These are phyloP conservation scores for Leucophenga varia DNA, from an alignment of 1,140 invertebrate genomes.

Conservation along the genomic window DNA sequence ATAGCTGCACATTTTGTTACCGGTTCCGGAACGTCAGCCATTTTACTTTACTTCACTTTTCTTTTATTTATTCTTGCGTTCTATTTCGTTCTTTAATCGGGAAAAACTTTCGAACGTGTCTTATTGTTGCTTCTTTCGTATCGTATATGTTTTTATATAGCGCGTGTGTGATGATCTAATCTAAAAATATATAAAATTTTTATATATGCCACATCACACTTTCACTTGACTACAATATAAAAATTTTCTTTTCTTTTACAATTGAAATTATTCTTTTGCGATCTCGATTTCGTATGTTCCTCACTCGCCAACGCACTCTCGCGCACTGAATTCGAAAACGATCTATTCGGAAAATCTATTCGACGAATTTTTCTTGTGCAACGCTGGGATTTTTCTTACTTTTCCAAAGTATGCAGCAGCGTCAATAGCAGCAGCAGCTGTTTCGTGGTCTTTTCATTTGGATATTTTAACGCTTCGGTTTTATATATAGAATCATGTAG, in stretches of 20 bases:
- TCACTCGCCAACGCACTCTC: constrained; percentile 50
- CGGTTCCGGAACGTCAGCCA: constrained; percentile 67
- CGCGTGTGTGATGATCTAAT: not conserved
- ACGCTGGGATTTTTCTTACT: too few relatives aligned
- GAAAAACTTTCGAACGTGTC: too few relatives aligned
- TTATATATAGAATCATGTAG: too few relatives aligned
- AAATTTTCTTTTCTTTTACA: too few relatives aligned
- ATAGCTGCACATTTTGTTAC: constrained; percentile 80
- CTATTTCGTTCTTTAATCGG: not conserved
- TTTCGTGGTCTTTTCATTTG: too few relatives aligned
- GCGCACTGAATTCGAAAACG: constrained; percentile 35
- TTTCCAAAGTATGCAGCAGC: too few relatives aligned
- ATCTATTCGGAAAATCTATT: constrained; percentile 13
- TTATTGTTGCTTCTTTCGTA: not conserved
- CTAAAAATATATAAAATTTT: constrained; percentile 12
- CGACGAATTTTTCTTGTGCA: too few relatives aligned
- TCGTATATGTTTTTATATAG: constrained; percentile 2
- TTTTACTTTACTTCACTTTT: constrained; percentile 11
- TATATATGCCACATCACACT: constrained; percentile 30
- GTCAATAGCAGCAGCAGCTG: too few relatives aligned
- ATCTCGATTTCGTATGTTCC: constrained; percentile 12
- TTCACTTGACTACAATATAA: constrained; percentile 42
- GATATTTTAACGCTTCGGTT: too few relatives aligned
- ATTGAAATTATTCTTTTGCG: too few relatives aligned
- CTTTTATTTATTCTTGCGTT: not conserved